phyloP scores from a whole-genome alignment of 2,797 vertebrate genomes.

The Picus viridis region DNA sequence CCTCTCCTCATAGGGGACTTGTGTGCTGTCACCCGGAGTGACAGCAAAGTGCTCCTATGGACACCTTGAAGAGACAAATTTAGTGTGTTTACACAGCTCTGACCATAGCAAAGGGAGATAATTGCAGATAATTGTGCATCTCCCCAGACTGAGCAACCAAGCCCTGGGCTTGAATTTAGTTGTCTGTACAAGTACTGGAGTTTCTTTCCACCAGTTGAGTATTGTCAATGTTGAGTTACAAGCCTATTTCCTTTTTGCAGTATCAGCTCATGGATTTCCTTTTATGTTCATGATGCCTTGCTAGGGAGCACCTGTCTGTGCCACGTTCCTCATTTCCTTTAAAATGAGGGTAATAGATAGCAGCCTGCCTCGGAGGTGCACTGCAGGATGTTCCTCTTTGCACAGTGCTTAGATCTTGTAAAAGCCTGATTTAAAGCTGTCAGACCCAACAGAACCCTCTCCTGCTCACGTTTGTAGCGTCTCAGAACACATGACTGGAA shows the following conservation, averaged over 20 bases:
- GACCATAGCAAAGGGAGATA: neutral
- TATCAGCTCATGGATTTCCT: conserved; percentile 4
- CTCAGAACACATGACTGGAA: neutral
- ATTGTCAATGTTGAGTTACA: conserved; percentile 34
- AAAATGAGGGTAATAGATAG: conserved; percentile 40
- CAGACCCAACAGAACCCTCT: conserved; percentile 8
- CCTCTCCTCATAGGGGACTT: too few relatives aligned
- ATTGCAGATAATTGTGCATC: neutral
- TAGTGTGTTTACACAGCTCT: neutral
- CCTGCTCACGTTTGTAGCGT: neutral
- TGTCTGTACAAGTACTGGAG: neutral
- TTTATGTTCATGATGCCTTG: conserved; percentile 28
- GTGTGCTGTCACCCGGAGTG: too few relatives aligned
- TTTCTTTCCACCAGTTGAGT: neutral
- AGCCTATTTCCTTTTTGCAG: neutral
- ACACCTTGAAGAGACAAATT: neutral
- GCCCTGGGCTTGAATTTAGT: neutral
- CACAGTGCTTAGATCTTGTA: neutral
- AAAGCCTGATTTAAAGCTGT: conserved; percentile 36
- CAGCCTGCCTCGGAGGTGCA: conserved; percentile 28
- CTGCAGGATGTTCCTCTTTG: neutral
- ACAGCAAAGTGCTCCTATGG: neutral
- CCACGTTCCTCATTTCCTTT: conserved; percentile 3
- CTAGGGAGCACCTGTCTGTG: conserved; percentile 34
- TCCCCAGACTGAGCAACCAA: neutral